These are phyloP conservation scores for Calephelis virginiensis DNA, from an alignment of 1,140 invertebrate genomes.

Conservation along the genomic window DNA sequence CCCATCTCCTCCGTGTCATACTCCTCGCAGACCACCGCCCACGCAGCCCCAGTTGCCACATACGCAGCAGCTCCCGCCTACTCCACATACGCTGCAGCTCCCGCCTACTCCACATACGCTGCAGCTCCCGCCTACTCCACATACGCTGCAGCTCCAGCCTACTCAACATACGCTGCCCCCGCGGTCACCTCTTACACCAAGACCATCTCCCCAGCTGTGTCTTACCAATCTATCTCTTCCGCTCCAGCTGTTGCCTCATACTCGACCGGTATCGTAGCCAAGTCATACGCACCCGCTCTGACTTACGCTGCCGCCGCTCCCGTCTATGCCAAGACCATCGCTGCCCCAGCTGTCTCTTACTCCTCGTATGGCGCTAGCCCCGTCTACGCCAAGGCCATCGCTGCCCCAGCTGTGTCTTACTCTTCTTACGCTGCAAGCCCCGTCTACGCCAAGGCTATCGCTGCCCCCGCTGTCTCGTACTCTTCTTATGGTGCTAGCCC, in stretches of 20 bases:
- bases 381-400: conserved; percentile 33
- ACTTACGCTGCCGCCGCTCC: conserved; percentile 30
- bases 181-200: background rate
- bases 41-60: conserved; percentile 34
- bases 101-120: conserved; percentile 22
- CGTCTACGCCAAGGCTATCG: conserved; percentile 25
- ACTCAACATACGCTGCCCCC: conserved; percentile 20
- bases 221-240: conserved; percentile 26
- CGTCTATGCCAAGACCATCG: conserved; percentile 24
- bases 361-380: conserved; percentile 30
- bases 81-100: conserved; percentile 28
- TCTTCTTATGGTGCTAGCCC: conserved; percentile 39
- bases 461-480: conserved; percentile 31
- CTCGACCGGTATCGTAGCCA: conserved; percentile 27
- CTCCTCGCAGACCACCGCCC: conserved; percentile 41
- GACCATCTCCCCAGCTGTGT: conserved; percentile 28
- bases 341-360: conserved; percentile 31
- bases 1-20: conserved; percentile 45
- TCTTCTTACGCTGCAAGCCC: conserved; percentile 32
- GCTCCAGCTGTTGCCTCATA: conserved; percentile 15
- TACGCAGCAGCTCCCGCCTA: conserved; percentile 37
- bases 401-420: conserved; percentile 27
- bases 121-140: conserved; percentile 31
- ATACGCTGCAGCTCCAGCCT: conserved; percentile 36
- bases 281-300: conserved; percentile 26